Evolutionary conservation across 2,888 invertebrate species (phyloP).

Genomic region (Melanotus villosus): DNA sequence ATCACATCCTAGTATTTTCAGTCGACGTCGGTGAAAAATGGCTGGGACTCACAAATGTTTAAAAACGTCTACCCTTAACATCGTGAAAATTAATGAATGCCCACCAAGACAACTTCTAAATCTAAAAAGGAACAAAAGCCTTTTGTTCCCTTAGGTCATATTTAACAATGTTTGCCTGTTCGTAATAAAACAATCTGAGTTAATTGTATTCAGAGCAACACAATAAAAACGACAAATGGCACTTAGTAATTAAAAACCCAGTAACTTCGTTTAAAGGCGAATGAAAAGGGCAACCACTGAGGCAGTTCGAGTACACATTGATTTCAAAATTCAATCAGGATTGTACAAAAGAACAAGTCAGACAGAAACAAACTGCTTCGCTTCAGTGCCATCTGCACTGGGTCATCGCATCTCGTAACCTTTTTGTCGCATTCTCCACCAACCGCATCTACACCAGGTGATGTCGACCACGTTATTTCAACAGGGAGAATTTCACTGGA

Average conservation of each 20-base stretch:
- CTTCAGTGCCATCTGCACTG: constrained; percentile 17
- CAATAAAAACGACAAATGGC: constrained; percentile 16
- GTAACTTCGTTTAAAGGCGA: constrained; percentile 16
- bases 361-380: constrained; percentile 29
- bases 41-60: too few relatives aligned
- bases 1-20: too few relatives aligned
- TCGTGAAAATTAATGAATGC: too few relatives aligned
- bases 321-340: constrained; percentile 35
- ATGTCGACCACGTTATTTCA: constrained; percentile 4
- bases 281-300: constrained; percentile 6
- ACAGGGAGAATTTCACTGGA: background rate
- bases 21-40: too few relatives aligned
- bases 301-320: background rate
- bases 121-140: background rate
- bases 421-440: constrained; percentile 7
- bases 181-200: background rate
- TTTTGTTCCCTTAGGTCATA: background rate
- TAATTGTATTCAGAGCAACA: background rate
- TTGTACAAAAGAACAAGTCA: constrained; percentile 34
- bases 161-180: background rate
- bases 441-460: background rate
- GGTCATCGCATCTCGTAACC: constrained; percentile 25
- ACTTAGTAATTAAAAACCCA: constrained; percentile 18
- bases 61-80: too few relatives aligned
- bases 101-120: too few relatives aligned